These are phyloP conservation scores for Macrosteles quadrilineatus DNA, from an alignment of 1,140 invertebrate genomes.

Conservation along the genomic window DNA sequence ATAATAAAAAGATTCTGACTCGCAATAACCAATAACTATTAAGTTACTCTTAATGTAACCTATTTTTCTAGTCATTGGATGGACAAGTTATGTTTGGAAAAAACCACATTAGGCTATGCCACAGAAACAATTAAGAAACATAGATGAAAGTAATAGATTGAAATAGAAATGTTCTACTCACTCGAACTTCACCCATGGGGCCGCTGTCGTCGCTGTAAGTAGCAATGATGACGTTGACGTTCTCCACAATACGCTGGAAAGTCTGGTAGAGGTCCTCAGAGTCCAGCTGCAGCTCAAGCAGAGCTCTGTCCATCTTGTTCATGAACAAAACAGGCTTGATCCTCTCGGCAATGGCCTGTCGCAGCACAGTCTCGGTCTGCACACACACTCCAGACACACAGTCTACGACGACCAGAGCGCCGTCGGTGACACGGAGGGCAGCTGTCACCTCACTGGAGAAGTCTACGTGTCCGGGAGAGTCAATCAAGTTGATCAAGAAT, in stretches of 20 bases:
- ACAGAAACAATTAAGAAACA: too few species aligned
- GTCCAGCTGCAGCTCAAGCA: constrained; percentile 93
- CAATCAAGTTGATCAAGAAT: constrained; percentile 99
- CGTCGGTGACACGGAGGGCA: constrained; percentile 98
- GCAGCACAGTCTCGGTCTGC: constrained; percentile 97
- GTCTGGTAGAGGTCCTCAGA: constrained; percentile 98
- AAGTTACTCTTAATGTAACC: not conserved
- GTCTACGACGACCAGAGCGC: constrained; percentile 98
- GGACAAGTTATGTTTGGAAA: too few species aligned
- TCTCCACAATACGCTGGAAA: constrained; percentile 99
- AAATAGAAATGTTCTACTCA: constrained; percentile 50
- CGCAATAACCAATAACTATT: constrained; percentile 14
- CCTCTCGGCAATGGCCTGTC: constrained; percentile 98
- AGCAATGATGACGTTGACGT: constrained; percentile 99
- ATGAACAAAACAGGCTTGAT: constrained; percentile 99
- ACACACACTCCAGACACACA: constrained; percentile 99
- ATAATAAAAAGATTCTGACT: too few species aligned
- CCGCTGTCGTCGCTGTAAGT: constrained; percentile 98
- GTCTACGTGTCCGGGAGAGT: constrained; percentile 99
- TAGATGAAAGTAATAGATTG: not conserved
- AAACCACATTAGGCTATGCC: too few species aligned
- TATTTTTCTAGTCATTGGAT: too few species aligned
- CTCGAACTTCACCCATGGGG: constrained; percentile 98
- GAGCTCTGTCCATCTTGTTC: constrained; percentile 99
- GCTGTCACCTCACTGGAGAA: constrained; percentile 99